Percentiles rank a stretch among this genome's conserved stretches.
Conservation (phyloP, 2,113 vertebrate species). For the Cololabis saira region DNA sequence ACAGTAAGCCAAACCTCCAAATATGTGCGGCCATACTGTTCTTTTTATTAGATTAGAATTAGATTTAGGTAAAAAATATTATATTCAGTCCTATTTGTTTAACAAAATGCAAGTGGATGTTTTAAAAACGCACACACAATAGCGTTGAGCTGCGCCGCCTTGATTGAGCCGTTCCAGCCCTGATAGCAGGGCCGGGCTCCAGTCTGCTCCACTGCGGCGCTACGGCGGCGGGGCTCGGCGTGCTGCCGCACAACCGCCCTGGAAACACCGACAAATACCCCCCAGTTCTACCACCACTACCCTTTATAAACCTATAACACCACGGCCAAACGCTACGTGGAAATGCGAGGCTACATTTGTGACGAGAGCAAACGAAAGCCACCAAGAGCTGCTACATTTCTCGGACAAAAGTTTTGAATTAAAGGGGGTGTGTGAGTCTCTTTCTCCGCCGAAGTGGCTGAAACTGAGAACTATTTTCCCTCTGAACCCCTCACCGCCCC, state of each 20-base stretch:
- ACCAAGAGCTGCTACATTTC: slow-evolving; percentile 21
- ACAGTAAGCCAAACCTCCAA: slow-evolving; percentile 13
- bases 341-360: not conserved
- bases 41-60: no score
- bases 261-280: slow-evolving; percentile 35
- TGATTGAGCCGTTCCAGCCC: slow-evolving; percentile 65
- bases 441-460: slow-evolving; percentile 43
- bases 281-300: slow-evolving; percentile 15
- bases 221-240: slow-evolving; percentile 52
- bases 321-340: no score
- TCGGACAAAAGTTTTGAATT: slow-evolving; percentile 75
- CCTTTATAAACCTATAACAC: not conserved
- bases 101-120: slow-evolving; percentile 27
- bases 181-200: slow-evolving; percentile 70
- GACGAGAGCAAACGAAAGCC: not conserved
- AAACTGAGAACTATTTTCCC: slow-evolving; percentile 49
- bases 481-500: slow-evolving; percentile 41
- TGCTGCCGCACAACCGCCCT: slow-evolving; percentile 34
- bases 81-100: not conserved
- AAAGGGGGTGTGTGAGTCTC: slow-evolving; percentile 77
- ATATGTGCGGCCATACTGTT: not conserved
- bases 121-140: slow-evolving; percentile 37
- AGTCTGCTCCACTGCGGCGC: slow-evolving; percentile 68
- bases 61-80: not conserved
- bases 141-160: slow-evolving; percentile 62